Evolutionary conservation across 2,888 invertebrate genomes (phyloP), one percentile per base, ranked within the genome.

Genomic region (Abscondita cerata): DNA sequence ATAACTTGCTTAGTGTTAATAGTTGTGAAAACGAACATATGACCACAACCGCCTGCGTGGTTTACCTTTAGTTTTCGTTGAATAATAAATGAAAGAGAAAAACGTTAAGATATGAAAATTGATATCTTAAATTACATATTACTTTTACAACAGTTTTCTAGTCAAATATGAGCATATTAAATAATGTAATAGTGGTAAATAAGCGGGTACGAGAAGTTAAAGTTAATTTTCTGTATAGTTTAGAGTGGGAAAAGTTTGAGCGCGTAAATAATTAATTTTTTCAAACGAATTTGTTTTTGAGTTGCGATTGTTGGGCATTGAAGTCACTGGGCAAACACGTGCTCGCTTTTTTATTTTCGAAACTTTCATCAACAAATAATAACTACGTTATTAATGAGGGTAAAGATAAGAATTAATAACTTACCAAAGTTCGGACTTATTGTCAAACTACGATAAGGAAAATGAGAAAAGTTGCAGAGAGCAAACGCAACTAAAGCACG

Each of bases 21-120:
- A 25, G 25, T 36, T 62, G 62, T 62, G 62, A 62, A 62, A 62
- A 54, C 38, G 54, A 58, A 58, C 62, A 62, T 33, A 52, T 62
- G 62, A 58, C 40, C 41, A n/a, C n/a, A 46, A 54, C 16, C 13
- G 16, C 36, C 31, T 16, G 19, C 20, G 38, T 38, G 50, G 48
- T 48, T 47, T 31, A 50, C 19, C 16, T 46, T 51, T 51, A 48
- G 19, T 59, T 47, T 41, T 18, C 13, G 18, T 6, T 62, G 25
- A 59, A 62, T 62, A 51, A 62, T 62, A 38, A 46, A 62, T 59
- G 46, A 41, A 6, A 18, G 33, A 50, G 25, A 59, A n/a, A n/a
- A 47, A 57, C 56, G 31, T 18, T 61, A 60, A 54, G 54, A 54
- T 47, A 61, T 62, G 62, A 48, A 56, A 57, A 62, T 62, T 62